Evolutionary conservation across 2,113 vertebrate species (phyloP), one percentile per base, ranked within the genome.

Genomic region (Corythornis cristatus): DNA sequence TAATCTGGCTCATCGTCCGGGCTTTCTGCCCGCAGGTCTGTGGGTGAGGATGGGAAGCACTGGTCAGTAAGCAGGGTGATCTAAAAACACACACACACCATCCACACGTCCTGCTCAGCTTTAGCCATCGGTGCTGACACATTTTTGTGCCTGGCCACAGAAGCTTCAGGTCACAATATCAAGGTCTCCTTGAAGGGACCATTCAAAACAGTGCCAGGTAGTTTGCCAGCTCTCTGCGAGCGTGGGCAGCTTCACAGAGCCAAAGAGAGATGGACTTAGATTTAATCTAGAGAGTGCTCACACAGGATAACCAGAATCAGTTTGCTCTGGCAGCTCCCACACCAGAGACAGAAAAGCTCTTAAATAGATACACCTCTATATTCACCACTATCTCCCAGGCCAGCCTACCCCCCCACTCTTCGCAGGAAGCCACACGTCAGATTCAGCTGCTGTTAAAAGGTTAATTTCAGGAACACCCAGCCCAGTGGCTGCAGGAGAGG

Each of bases 1-100:
- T 98, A 98, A 57, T 97, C 97, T 0, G 98, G 97, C 48, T 98
- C 97, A 3, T 93, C 96, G 15, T 97, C 95, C 0, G 6, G n/a
- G 78, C 88, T 95, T 31, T 88, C 97, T 9, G 25, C 6, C 33
- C 64, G 23, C 6, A 29, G 28, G 7, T 57, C 29, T 93, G 58
- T 2, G 21, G 19, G 42, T 3, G 1, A 28, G 70, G 74, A 35
- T n/a, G 22, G 14, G 11, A 60, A 88, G 45, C 61, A 15, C 7
- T 15, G 23, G 12, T 31, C 19, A 79, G 40, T 18, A 12, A 61
- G 18, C 2, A 3, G 20, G 42, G 2, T 16, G 14, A 19, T 29
- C 31, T 22, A 3, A 37, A 14, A 2, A 56, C 70, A 4, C 43
- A 29, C 15, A 20, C 6, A 5, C 60, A 7, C 6, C 42, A 15